Evolutionary conservation across 2,888 invertebrate species (phyloP).

Genomic region (Diploptera punctata): DNA sequence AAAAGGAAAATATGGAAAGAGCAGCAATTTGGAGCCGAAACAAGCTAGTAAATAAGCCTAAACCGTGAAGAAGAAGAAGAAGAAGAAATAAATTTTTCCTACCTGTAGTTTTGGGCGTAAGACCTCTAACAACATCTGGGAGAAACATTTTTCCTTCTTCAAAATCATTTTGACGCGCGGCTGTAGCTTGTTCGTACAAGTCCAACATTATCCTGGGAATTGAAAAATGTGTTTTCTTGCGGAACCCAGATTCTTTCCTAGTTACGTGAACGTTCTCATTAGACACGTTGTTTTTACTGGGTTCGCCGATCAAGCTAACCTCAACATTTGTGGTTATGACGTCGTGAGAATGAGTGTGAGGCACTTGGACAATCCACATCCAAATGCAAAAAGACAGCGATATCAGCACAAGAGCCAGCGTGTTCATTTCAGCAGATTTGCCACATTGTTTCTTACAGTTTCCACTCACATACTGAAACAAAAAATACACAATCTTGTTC

Average conservation of each 20-base stretch:
- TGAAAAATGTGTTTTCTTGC: constrained; percentile 1
- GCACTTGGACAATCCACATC: constrained; percentile 22
- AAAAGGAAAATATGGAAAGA: too few relatives aligned
- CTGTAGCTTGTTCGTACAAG: constrained; percentile 24
- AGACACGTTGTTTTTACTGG: background rate
- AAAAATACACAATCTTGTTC: too few relatives aligned
- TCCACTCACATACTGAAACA: background rate
- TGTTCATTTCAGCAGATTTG: too few relatives aligned
- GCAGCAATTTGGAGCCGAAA: too few relatives aligned
- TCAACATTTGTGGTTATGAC: constrained; percentile 28
- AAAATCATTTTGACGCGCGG: background rate
- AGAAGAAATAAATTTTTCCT: too few relatives aligned
- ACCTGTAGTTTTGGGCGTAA: constrained; percentile 36
- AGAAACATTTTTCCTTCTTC: background rate
- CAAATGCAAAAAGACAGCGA: constrained; percentile 17
- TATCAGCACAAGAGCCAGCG: background rate
- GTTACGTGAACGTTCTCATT: background rate
- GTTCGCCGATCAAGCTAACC: background rate
- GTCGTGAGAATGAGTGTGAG: background rate
- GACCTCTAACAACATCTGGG: constrained; percentile 35
- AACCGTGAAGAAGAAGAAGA: too few relatives aligned
- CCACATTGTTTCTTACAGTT: too few relatives aligned
- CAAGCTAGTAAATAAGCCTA: too few relatives aligned
- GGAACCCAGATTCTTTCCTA: background rate
- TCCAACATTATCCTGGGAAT: constrained; percentile 37